Evolutionary conservation across 2,113 vertebrate species (phyloP).

Genomic region (Eurystomus gularis): DNA sequence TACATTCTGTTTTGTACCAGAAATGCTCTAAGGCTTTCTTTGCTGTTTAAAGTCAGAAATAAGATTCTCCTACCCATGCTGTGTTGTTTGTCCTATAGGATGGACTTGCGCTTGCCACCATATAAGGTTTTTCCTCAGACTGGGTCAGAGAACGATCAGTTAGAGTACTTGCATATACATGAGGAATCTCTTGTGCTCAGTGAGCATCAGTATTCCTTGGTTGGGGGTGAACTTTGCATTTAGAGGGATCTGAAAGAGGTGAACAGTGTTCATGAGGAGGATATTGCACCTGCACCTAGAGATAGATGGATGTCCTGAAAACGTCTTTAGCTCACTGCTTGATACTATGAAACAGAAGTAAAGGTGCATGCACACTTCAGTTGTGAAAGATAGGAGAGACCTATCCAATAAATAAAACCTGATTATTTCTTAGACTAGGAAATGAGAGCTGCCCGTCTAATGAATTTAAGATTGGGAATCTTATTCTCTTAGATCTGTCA

Average conservation of each 20-base stretch:
- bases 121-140: not conserved
- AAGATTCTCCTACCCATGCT: not conserved
- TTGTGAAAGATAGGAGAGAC: not conserved
- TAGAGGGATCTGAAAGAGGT: not conserved
- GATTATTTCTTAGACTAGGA: not conserved
- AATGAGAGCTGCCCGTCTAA: slow-evolving; percentile 51
- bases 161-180: not conserved
- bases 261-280: not conserved
- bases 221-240: not conserved
- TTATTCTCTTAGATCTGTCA: slow-evolving; percentile 71
- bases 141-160: not conserved
- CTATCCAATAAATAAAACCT: not conserved
- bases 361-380: not conserved
- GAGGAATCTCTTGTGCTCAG: not conserved
- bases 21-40: not conserved
- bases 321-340: not conserved
- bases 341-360: not conserved
- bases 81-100: not conserved
- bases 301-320: not conserved
- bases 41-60: not conserved
- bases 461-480: slow-evolving; percentile 70
- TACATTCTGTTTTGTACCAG: not conserved
- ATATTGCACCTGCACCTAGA: not conserved
- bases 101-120: not conserved
- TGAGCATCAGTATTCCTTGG: not conserved